These are phyloP conservation scores for Geophilus truncorum DNA, from an alignment of 2,888 invertebrate genomes.

Conservation along the genomic window DNA sequence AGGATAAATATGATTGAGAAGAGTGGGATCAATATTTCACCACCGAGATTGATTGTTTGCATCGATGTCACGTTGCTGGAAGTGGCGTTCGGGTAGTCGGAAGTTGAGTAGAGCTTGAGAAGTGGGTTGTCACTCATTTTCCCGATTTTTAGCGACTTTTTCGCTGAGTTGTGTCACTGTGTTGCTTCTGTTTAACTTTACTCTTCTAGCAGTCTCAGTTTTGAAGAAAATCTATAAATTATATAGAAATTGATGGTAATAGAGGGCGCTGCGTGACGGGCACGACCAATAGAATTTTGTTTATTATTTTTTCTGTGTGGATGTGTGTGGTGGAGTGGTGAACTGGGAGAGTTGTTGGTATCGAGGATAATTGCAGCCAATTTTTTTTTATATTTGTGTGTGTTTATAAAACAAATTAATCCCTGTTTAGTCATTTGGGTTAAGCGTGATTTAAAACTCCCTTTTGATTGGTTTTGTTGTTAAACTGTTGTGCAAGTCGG, in stretches of 20 bases:
- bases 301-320: neutral
- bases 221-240: neutral
- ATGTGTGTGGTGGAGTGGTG: no score
- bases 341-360: neutral
- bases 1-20: slow-evolving; percentile 42
- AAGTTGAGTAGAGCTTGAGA: neutral
- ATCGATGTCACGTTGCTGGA: neutral
- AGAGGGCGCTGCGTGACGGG: neutral
- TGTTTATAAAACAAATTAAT: neutral
- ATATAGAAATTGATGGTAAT: neutral
- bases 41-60: neutral
- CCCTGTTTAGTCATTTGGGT: neutral
- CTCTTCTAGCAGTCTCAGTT: neutral
- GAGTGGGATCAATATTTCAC: slow-evolving; percentile 34
- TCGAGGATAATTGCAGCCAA: no score
- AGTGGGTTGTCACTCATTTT: neutral
- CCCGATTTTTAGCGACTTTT: no score
- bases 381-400: no score
- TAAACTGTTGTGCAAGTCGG: neutral
- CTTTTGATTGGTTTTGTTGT: no score
- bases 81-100: neutral
- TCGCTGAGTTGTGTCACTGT: no score
- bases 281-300: neutral
- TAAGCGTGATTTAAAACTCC: neutral
- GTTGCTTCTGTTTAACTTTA: no score